Percentiles rank a stretch among this genome's conserved stretches.
Evolutionary conservation across 1,140 invertebrate genomes (phyloP).

Genomic region (Drosophila subpulchrella): DNA sequence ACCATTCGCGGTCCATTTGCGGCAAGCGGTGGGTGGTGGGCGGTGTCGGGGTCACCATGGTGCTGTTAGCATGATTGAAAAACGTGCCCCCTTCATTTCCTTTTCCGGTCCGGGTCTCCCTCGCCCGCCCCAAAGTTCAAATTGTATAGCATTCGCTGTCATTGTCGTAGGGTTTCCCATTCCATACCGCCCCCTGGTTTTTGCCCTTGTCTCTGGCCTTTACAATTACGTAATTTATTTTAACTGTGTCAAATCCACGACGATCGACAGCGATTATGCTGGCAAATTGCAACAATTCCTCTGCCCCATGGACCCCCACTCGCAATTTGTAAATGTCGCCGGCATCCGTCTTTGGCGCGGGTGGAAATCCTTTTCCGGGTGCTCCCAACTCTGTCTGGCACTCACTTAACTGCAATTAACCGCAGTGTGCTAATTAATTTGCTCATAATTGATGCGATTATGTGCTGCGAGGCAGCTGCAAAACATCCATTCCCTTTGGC

Average conservation of each 20-base stretch:
- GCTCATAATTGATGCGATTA: conserved; percentile 83
- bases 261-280: conserved; percentile 80
- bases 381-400: conserved; percentile 32
- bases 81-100: conserved; percentile 59
- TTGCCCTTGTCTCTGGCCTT: conserved; percentile 42
- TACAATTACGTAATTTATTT: conserved; percentile 83
- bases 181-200: background rate
- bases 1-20: conserved; percentile 79
- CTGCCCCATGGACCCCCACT: conserved; percentile 13
- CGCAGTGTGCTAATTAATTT: conserved; percentile 82
- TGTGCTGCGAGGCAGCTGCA: conserved; percentile 56
- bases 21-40: conserved; percentile 29
- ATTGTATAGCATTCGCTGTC: conserved; percentile 68
- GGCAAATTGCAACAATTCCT: conserved; percentile 80
- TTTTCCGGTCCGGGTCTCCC: conserved; percentile 10
- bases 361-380: conserved; percentile 14
- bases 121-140: conserved; percentile 36
- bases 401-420: conserved; percentile 79
- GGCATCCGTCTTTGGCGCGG: conserved; percentile 51
- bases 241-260: conserved; percentile 82
- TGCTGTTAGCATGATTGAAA: conserved; percentile 79
- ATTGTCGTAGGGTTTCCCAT: conserved; percentile 40
- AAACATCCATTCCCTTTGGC: conserved; percentile 30
- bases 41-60: conserved; percentile 43
- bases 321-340: conserved; percentile 78